Evolutionary conservation across 2,797 vertebrate genomes (phyloP).

Genomic region (Decapterus maruadsi): DNA sequence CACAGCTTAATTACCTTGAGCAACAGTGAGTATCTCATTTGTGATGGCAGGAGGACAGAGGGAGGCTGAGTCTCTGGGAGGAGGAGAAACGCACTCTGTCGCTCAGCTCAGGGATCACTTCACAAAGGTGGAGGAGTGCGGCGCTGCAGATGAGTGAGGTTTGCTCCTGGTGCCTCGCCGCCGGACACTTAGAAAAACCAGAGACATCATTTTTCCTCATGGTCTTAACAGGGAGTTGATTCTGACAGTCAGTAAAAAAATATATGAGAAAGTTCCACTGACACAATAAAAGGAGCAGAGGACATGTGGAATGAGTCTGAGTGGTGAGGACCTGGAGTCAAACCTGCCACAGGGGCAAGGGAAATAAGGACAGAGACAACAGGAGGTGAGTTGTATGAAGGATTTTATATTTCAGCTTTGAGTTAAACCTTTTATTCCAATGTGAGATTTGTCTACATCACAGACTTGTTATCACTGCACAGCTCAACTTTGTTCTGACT

Average conservation of each 20-base stretch:
- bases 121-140: slow-evolving; percentile 12
- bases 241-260: slow-evolving; percentile 14
- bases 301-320: slow-evolving; percentile 47
- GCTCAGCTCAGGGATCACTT: slow-evolving; percentile 14
- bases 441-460: not conserved
- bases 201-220: not conserved
- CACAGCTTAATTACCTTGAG: slow-evolving; percentile 57
- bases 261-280: slow-evolving; percentile 16
- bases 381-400: slow-evolving; percentile 48
- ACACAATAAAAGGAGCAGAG: not conserved
- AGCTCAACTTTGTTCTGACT: not conserved
- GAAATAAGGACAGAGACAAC: slow-evolving; percentile 38
- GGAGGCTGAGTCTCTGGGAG: slow-evolving; percentile 17
- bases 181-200: slow-evolving; percentile 1
- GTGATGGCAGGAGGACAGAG: slow-evolving; percentile 31
- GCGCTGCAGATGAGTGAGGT: slow-evolving; percentile 21
- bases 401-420: not conserved
- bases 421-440: not conserved
- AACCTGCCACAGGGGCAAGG: slow-evolving; percentile 20
- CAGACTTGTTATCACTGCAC: not conserved
- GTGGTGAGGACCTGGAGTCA: slow-evolving; percentile 34
- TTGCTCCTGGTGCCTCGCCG: slow-evolving; percentile 23
- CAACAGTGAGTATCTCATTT: slow-evolving; percentile 38
- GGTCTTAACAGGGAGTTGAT: not conserved
- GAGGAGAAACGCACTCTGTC: slow-evolving; percentile 9